phyloP scores from a whole-genome alignment of 1,140 invertebrate species.

The Anthonomus grandis region DNA sequence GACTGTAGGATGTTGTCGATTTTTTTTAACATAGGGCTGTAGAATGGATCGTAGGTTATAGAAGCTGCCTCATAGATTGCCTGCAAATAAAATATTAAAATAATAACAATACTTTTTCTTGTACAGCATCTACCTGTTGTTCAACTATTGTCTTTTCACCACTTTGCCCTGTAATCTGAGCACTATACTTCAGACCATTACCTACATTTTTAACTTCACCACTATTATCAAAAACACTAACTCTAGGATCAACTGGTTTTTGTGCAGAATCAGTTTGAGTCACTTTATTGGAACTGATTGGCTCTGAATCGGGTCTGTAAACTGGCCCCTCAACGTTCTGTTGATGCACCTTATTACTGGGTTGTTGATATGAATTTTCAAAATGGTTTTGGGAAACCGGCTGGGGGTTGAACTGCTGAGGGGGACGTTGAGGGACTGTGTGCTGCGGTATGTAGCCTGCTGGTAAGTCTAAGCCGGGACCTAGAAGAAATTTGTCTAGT shows the following conservation, averaged over 20 bases:
- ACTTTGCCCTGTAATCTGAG: background rate
- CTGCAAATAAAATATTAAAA: background rate
- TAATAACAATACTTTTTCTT: background rate
- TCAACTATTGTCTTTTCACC: background rate
- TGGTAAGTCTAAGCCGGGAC: conserved; percentile 15
- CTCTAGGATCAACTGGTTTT: conserved; percentile 13
- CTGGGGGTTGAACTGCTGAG: background rate
- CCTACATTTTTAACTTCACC: background rate
- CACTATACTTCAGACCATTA: background rate
- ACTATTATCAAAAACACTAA: conserved; percentile 9
- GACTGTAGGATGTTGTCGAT: conserved; percentile 71
- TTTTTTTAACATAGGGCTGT: conserved; percentile 69
- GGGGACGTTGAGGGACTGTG: conserved; percentile 7
- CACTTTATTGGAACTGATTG: background rate
- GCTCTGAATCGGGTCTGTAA: background rate
- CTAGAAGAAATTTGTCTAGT: too few relatives aligned
- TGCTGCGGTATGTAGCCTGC: conserved; percentile 19
- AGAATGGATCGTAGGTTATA: conserved; percentile 62
- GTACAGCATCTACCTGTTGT: too few relatives aligned
- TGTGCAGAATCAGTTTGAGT: conserved; percentile 1
- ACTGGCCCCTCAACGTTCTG: background rate
- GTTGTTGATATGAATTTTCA: conserved; percentile 9
- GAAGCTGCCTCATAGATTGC: background rate
- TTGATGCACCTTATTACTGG: background rate
- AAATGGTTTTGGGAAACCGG: conserved; percentile 4